phyloP scores from a whole-genome alignment of 1,140 invertebrate genomes.

The Linepithema humile region DNA sequence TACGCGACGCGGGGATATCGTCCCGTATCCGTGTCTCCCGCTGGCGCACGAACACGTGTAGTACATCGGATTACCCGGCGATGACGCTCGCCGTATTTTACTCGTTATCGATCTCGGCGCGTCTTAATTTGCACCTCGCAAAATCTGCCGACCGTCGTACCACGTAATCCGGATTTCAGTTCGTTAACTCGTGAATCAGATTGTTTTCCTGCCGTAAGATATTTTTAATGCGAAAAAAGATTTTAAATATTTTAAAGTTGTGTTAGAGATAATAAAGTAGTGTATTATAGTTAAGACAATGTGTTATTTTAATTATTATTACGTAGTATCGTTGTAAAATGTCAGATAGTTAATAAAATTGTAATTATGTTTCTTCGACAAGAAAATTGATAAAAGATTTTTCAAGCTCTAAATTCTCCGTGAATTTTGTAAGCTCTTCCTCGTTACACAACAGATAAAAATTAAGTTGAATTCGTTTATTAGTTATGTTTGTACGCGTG shows the following conservation, averaged over 20 bases:
- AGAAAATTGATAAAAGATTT: no score
- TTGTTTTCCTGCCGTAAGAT: not conserved
- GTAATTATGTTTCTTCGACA: no score
- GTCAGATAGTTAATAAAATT: not conserved
- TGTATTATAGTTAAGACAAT: not conserved
- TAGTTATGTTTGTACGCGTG: not conserved
- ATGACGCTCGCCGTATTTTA: slow-evolving; percentile 62
- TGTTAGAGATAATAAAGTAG: not conserved
- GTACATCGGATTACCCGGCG: slow-evolving; percentile 47
- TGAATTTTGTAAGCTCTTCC: not conserved
- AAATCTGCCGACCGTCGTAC: slow-evolving; percentile 58
- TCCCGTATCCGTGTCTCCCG: slow-evolving; percentile 42
- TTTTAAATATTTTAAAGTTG: not conserved
- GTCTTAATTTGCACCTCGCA: slow-evolving; percentile 65
- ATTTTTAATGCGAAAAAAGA: not conserved
- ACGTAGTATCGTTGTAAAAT: not conserved
- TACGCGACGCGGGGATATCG: slow-evolving; percentile 24
- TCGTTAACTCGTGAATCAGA: not conserved
- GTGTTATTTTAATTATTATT: not conserved
- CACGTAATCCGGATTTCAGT: slow-evolving; percentile 62
- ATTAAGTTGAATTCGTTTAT: slow-evolving; percentile 55
- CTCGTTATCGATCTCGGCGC: slow-evolving; percentile 62
- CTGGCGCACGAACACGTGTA: slow-evolving; percentile 41
- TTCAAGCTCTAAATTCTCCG: no score
- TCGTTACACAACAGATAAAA: not conserved